Base-by-base conservation (phyloP, 1,140 invertebrate species). In the Drosophila truncata region DNA sequence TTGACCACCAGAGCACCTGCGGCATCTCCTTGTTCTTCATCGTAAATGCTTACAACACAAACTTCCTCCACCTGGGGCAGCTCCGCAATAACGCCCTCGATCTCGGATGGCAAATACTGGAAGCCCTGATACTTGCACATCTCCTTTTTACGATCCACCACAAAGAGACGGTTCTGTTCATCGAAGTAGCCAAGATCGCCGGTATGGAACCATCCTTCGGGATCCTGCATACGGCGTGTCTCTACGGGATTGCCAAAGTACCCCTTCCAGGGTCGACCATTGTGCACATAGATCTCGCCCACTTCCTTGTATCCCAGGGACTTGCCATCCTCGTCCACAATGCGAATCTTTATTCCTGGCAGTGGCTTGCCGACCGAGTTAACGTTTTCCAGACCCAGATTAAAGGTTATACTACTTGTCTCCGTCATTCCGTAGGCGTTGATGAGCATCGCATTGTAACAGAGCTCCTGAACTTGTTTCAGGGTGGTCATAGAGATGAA, bases 1-100 rank as follows among this genome's bases (percentile, higher is more conserved):
- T 10, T 52, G 29, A 52, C 50, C 29, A 52, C 50, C 50, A 52
- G 18, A 16, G 50, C 50, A 33, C 50, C 50, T 5, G 50, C 50
- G 2, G 50, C 50, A 52, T 52, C 50, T 23, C 50, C 50, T 0
- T 52, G 50, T 4, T 3, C 0, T 20, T 52, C 50, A 16, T 52
- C 29, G 18, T 33, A 52, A 5, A 52, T 23, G 50, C 50, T 52
- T 2, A 52, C 50, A 2, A 52, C 50, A 20, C 50, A 52, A 4
- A 52, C 50, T 2, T 52, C 50, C n/a, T 52, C 29, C 4, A 52
- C 13, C 13, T 35, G 29, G 4, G 50, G 13, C 50, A 52, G 4
- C 18, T 52, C 50, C 18, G 29, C 33, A 20, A 52, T 52, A 7
- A 52, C 50, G 4, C 18, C 50, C 29, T 52, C 50, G 18, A 52